Conservation (phyloP, 2,888 invertebrate species). For the Athalia circularis region DNA sequence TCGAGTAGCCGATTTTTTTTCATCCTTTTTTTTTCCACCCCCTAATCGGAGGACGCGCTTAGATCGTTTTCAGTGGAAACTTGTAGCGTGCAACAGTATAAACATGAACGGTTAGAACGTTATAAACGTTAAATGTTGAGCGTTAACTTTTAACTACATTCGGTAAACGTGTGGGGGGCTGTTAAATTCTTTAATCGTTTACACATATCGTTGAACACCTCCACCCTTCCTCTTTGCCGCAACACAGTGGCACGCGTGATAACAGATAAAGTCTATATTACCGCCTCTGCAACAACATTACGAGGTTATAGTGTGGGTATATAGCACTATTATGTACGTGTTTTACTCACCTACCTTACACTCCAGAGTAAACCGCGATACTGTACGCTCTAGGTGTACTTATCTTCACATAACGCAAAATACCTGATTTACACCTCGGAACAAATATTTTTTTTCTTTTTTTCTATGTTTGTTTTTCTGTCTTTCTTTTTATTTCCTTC, state of each 20-base stretch:
- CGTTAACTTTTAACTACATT: conserved; percentile 19
- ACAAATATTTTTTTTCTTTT: no score
- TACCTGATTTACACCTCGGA: no score
- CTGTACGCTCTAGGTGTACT: no score
- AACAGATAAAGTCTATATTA: conserved; percentile 38
- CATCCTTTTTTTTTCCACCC: background rate
- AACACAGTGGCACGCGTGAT: conserved; percentile 33
- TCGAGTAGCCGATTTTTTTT: background rate
- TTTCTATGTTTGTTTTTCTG: background rate
- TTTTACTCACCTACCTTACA: no score
- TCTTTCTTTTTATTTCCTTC: background rate
- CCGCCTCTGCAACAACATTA: conserved; percentile 2
- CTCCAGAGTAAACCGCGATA: no score
- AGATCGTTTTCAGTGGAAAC: no score
- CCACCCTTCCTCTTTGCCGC: no score
- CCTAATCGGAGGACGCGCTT: no score
- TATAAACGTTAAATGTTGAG: background rate
- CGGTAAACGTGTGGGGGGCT: background rate
- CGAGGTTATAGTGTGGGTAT: background rate
- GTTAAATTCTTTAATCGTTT: conserved; percentile 41
- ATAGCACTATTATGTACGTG: no score
- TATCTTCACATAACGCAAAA: no score
- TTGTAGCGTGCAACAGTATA: no score
- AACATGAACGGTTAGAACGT: background rate
- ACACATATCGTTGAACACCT: conserved; percentile 20